Evolutionary conservation across 2,888 invertebrate species (phyloP).

Genomic region (Clitarchus hookeri): DNA sequence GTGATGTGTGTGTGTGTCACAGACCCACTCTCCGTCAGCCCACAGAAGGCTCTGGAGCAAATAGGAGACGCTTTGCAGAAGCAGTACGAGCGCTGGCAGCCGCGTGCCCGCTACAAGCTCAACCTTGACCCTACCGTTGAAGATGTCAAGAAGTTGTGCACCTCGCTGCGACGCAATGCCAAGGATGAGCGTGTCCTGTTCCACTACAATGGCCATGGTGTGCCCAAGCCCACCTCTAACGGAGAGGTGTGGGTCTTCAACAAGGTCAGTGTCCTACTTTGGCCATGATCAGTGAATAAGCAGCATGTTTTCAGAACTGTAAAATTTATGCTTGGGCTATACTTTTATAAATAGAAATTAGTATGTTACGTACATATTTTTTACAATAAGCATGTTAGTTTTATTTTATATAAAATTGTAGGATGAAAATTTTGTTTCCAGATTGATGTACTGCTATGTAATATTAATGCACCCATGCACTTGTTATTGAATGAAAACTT

Average conservation of each 20-base stretch:
- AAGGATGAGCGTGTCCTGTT: conserved; percentile 98
- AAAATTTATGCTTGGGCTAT: no score
- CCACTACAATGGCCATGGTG: conserved; percentile 99
- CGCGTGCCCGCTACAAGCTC: conserved; percentile 95
- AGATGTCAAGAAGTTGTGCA: conserved; percentile 96
- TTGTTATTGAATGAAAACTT: no score
- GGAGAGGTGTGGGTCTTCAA: conserved; percentile 99
- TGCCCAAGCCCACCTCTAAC: conserved; percentile 95
- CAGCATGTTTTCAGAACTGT: no score
- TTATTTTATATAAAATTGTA: no score
- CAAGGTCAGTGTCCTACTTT: conserved; percentile 66
- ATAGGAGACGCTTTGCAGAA: conserved; percentile 91
- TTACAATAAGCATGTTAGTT: no score
- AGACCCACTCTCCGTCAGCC: conserved; percentile 87
- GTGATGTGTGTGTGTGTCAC: conserved; percentile 44
- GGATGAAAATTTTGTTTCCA: no score
- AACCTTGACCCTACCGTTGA: conserved; percentile 97
- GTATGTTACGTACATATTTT: no score
- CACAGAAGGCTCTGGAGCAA: conserved; percentile 88
- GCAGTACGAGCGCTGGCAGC: conserved; percentile 99
- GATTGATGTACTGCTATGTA: no score
- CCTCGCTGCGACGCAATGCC: conserved; percentile 91
- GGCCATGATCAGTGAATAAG: no score
- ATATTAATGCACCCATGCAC: no score
- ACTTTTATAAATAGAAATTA: no score